Evolutionary conservation across 2,888 invertebrate species (phyloP).

Genomic region (Drosophila fungiperda): DNA sequence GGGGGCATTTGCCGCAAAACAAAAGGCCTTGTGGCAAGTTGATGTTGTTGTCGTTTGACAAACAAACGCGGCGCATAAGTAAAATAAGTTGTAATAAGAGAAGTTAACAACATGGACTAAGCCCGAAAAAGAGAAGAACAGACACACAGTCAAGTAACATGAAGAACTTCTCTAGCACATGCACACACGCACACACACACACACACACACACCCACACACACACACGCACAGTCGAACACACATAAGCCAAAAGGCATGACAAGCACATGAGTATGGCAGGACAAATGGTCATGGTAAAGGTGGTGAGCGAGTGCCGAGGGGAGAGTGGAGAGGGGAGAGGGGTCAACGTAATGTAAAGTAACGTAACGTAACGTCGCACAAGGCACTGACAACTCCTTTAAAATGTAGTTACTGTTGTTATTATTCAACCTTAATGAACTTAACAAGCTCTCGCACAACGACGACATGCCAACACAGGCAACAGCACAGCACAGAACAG

Average conservation of each 20-base stretch:
- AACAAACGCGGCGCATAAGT: slow-evolving; percentile 71
- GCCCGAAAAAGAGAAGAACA: slow-evolving; percentile 41
- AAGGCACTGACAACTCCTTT: slow-evolving; percentile 74
- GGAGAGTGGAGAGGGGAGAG: background rate
- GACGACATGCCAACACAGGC: slow-evolving; percentile 39
- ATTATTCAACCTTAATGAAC: slow-evolving; percentile 82
- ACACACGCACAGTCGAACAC: background rate
- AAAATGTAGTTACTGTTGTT: slow-evolving; percentile 82
- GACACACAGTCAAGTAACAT: slow-evolving; percentile 16
- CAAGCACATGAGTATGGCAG: slow-evolving; percentile 35
- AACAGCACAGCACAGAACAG: background rate
- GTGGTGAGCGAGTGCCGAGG: background rate
- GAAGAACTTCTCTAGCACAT: slow-evolving; percentile 46
- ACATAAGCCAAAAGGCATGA: slow-evolving; percentile 30
- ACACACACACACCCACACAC: slow-evolving; percentile 9
- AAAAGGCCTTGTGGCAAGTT: slow-evolving; percentile 43
- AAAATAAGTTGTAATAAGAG: slow-evolving; percentile 81
- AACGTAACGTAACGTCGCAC: slow-evolving; percentile 25
- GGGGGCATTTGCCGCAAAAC: slow-evolving; percentile 36
- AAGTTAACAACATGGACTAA: slow-evolving; percentile 73
- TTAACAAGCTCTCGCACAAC: slow-evolving; percentile 77
- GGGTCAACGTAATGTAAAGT: slow-evolving; percentile 13
- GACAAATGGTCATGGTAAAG: background rate
- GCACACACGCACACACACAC: slow-evolving; percentile 31
- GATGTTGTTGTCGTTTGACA: slow-evolving; percentile 43